Conservation (phyloP, 64 coral and sea anemone species). For the Stylophora pistillata region DNA sequence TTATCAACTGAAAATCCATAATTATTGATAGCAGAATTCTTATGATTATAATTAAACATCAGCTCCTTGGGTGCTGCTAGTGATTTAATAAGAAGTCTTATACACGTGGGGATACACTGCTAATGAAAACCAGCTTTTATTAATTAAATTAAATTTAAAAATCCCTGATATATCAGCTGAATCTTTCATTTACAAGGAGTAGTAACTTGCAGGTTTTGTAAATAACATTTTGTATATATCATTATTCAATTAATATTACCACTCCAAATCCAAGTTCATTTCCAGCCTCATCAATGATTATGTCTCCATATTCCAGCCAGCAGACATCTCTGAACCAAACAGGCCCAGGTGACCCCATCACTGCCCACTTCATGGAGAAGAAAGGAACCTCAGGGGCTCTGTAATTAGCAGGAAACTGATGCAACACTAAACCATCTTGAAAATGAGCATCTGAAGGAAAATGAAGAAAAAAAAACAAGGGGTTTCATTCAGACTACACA, state of each 20-base stretch:
- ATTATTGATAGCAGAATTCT: background rate
- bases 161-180: background rate
- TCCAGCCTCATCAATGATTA: conserved; percentile 75
- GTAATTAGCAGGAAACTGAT: conserved; percentile 74
- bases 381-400: conserved; percentile 87
- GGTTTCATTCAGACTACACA: background rate
- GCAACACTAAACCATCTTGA: conserved; percentile 87
- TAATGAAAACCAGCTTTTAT: background rate
- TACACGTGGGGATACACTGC: too few relatives aligned
- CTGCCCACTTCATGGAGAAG: conserved; percentile 90
- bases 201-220: too few relatives aligned
- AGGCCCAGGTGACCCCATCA: conserved; percentile 68
- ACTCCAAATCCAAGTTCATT: conserved; percentile 96
- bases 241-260: conserved; percentile 43
- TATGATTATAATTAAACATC: too few relatives aligned
- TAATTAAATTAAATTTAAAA: background rate
- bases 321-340: conserved; percentile 84
- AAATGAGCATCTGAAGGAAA: conserved; percentile 78
- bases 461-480: background rate
- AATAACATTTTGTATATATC: background rate
- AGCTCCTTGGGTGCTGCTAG: too few relatives aligned
- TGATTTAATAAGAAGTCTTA: background rate
- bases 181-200: background rate
- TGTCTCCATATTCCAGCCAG: conserved; percentile 97
- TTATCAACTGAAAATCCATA: background rate